Base-by-base conservation (phyloP, 2,888 invertebrate species). In the Heliconius hortense region DNA sequence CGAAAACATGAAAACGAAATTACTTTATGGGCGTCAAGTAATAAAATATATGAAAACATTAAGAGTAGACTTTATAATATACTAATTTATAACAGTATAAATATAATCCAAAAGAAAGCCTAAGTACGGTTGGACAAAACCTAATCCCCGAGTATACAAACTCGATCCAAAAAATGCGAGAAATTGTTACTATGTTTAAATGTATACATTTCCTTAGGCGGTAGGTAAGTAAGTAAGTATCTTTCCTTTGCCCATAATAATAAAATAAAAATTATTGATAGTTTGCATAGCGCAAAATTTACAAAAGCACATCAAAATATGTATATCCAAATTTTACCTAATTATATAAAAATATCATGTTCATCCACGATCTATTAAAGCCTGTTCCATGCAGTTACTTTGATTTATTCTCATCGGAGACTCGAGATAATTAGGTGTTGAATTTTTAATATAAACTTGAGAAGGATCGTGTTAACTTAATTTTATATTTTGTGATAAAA, bases 351-450 rank as follows among this genome's bases (percentile, higher is more conserved):
- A 82, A 83, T 82, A 82, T 81, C 64, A 81, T 83, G 79, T 79
- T 81, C 66, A 75, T 74, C 76, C 85, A 85, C 84, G 85, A 83
- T 82, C 85, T 87, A 87, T 90, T 91, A 91, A 91, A 91, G 91
- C 91, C 89, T 82, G 86, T 86, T 89, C 91, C 91, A 87, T 84
- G 90, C 90, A 88, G 79, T 86, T 84, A 63, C 78, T 81, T 78
- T 80, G 81, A 74, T 78, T 81, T 79, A 71, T 80, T 68, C 73
- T 77, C 72, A 74, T 77, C 81, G 75, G 78, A 80, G 77, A 81
- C 79, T 81, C 82, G 82, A 84, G 80, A 81, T 79, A 72, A 74
- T 72, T 68, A 77, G 35, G 31, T 62, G 39, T 68, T 63, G n/a
- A 69, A 62, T 79, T 69, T 71, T 71, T 60, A 62, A 71, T 26